phyloP scores from a whole-genome alignment of 2,797 vertebrate genomes.

The Myoxocephalus aenaeus region DNA sequence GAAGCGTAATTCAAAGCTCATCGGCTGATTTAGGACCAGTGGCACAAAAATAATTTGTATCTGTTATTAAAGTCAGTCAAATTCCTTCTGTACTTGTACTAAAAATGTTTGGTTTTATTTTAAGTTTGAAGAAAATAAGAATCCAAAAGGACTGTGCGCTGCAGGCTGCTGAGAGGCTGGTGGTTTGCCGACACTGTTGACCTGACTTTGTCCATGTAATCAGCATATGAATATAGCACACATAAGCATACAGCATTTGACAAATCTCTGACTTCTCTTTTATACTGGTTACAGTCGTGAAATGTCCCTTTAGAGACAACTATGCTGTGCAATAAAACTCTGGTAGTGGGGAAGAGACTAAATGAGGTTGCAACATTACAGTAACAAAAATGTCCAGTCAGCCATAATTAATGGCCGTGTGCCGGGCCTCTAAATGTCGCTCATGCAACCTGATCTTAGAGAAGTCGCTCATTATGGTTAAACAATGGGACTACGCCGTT shows the following conservation, averaged over 20 bases:
- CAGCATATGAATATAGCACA: conserved; percentile 29
- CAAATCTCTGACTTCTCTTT: no score
- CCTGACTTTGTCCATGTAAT: conserved; percentile 72
- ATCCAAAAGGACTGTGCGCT: conserved; percentile 1
- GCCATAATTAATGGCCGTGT: conserved; percentile 26
- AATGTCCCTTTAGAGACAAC: conserved; percentile 47
- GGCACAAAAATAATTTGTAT: background rate
- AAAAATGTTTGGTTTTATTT: background rate
- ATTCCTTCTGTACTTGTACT: background rate
- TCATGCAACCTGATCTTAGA: conserved; percentile 23
- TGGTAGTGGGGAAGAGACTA: conserved; percentile 5
- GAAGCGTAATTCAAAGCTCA: conserved; percentile 2
- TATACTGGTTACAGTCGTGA: conserved; percentile 11
- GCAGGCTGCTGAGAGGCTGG: conserved; percentile 55
- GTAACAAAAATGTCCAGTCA: conserved; percentile 21
- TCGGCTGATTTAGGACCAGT: background rate
- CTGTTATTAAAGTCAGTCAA: background rate
- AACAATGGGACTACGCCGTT: conserved; percentile 38
- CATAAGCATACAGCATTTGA: background rate
- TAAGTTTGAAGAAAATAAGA: background rate
- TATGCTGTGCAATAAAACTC: conserved; percentile 10
- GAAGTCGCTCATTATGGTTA: conserved; percentile 30
- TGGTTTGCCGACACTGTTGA: conserved; percentile 58
- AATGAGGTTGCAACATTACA: conserved; percentile 27
- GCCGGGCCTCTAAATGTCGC: conserved; percentile 39